These are phyloP conservation scores for Scaeva pyrastri DNA, from an alignment of 2,888 invertebrate species.

Conservation along the genomic window DNA sequence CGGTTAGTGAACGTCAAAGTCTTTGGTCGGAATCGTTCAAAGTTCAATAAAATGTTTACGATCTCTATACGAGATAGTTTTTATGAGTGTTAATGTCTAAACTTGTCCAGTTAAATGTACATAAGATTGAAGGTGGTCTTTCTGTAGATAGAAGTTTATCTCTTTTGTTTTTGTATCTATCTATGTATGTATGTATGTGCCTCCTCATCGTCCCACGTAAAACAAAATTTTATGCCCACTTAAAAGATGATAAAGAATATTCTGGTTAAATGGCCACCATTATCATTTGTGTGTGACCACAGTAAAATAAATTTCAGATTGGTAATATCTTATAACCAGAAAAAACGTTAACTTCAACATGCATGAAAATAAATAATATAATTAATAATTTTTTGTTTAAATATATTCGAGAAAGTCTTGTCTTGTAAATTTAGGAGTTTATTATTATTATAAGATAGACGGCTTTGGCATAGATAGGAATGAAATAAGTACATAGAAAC, in stretches of 20 bases:
- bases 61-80: constrained; percentile 66
- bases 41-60: constrained; percentile 67
- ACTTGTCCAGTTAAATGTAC: constrained; percentile 32
- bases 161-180: not conserved
- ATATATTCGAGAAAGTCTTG: no score
- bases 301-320: not conserved
- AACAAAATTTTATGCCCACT: not conserved
- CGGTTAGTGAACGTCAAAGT: constrained; percentile 42
- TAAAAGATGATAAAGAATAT: not conserved
- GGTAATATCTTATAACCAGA: no score
- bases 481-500: no score
- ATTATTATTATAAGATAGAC: no score
- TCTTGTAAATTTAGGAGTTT: no score
- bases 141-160: not conserved
- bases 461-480: no score
- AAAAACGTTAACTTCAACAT: no score
- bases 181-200: not conserved
- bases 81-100: constrained; percentile 54
- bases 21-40: constrained; percentile 37
- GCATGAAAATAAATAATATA: no score
- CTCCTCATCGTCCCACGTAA: not conserved
- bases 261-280: not conserved
- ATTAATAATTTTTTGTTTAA: no score
- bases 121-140: constrained; percentile 18
- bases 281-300: not conserved